phyloP scores from a whole-genome alignment of 1,140 invertebrate genomes.

The Orius insidiosus region DNA sequence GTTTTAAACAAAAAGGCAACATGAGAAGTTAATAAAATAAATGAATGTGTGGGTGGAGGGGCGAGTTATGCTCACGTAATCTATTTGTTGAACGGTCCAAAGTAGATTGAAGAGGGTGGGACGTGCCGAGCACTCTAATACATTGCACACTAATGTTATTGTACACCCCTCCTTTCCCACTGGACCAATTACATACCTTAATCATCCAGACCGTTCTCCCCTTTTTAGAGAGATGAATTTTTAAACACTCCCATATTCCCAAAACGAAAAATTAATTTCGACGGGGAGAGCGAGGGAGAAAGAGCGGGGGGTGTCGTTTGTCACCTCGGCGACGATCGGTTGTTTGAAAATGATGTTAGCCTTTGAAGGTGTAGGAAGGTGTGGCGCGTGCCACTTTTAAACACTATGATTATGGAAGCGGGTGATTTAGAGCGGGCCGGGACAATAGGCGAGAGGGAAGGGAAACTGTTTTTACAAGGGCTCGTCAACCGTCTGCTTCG shows the following conservation, averaged over 20 bases:
- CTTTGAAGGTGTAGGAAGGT: no score
- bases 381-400: not conserved
- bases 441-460: constrained; percentile 1
- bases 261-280: constrained; percentile 2
- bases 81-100: constrained; percentile 13
- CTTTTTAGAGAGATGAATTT: constrained; percentile 2
- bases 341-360: no score
- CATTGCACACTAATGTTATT: constrained; percentile 14
- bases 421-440: constrained; percentile 2
- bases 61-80: constrained; percentile 14
- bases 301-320: not conserved
- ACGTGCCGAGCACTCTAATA: constrained; percentile 13
- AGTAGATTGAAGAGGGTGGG: constrained; percentile 13
- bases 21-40: no score
- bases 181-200: constrained; percentile 12
- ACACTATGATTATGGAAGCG: constrained; percentile 4
- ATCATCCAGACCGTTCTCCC: constrained; percentile 3
- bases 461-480: not conserved
- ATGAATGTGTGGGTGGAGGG: not conserved
- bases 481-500: not conserved
- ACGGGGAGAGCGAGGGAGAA: not conserved
- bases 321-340: not conserved
- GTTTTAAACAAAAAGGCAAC: no score
- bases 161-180: constrained; percentile 6
- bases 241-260: constrained; percentile 1